Evolutionary conservation across 2,113 vertebrate genomes (phyloP).

Genomic region (Jaculus jaculus): DNA sequence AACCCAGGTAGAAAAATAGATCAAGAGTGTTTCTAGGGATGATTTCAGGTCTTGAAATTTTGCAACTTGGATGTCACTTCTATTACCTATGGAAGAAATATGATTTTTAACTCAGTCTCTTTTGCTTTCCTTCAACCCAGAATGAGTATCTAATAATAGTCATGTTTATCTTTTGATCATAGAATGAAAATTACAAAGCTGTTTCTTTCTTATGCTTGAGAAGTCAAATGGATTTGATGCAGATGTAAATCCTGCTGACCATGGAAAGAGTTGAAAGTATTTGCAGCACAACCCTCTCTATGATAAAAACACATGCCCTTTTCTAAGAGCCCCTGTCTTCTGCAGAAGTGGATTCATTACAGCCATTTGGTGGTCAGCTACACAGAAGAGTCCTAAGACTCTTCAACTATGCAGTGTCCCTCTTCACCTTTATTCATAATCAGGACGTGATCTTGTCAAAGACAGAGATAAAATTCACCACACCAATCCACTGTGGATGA

Average conservation of each 20-base stretch:
- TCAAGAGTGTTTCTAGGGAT: neutral
- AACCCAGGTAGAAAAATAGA: neutral
- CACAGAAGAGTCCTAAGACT: neutral
- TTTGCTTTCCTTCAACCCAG: neutral
- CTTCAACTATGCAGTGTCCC: neutral
- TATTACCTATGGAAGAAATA: constrained; percentile 5
- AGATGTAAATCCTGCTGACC: constrained; percentile 11
- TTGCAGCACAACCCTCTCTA: neutral
- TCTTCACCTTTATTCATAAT: constrained; percentile 30
- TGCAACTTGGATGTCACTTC: neutral
- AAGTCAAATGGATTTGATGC: constrained; percentile 31
- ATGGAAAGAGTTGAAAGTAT: constrained; percentile 9
- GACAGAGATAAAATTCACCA: constrained; percentile 24
- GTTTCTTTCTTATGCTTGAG: constrained; percentile 26
- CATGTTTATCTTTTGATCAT: constrained; percentile 9
- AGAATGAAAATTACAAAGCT: neutral
- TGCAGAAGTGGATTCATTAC: constrained; percentile 29
- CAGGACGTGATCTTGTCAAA: constrained; percentile 43
- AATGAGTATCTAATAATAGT: neutral
- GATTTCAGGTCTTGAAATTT: neutral
- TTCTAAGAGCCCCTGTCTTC: neutral
- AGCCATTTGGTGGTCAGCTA: neutral
- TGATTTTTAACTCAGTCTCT: neutral
- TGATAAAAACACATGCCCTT: neutral
- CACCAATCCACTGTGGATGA: neutral